Base-by-base conservation (phyloP, 2,888 invertebrate species). In the Odontothrips loti region DNA sequence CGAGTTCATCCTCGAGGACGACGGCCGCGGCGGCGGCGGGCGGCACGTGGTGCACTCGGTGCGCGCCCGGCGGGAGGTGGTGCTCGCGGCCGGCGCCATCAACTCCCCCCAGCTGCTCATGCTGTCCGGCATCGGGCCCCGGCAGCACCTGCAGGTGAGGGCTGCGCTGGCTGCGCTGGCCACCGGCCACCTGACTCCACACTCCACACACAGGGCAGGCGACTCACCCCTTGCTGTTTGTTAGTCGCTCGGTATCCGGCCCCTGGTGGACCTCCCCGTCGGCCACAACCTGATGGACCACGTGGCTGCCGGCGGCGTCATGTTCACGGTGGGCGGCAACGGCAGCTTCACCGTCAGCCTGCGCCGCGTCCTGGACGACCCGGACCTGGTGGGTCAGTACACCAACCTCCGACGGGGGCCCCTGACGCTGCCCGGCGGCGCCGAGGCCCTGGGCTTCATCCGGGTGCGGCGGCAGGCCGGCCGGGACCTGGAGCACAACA, bases 81-180 rank as follows among this genome's bases (percentile, higher is more conserved):
- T 96, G 81, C 83, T 95, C 63, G 91, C 92, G 68, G 94, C 93
- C 0, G 95, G 95, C 9, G 91, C 94, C 6, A 91, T 95, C 51
- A 93, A 94, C 87, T 90, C 94, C 11, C 94, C 95, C 0, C 94
- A 95, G 86, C 86, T 96, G 10, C 87, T 96, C 23, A 92, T 95
- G 93, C 86, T 95, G 23, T 95, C 95, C 4, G 95, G 95, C 6
- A 90, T 95, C 12, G 93, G 93, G 0, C 93, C 93, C 0, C 89
- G 86, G 82, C 87, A 89, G 47, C 91, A 93, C 85, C 87, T 93
- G 80, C 87, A 89, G 82, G 87, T 89, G 1, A 12, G 78, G 83
- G n/a, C n/a, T n/a, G n/a, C n/a, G n/a, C n/a, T n/a, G n/a, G n/a
- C n/a, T n/a, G n/a, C n/a, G n/a, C n/a, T n/a, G n/a, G n/a, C n/a